These are phyloP conservation scores for Ditula angustiorana DNA, from an alignment of 2,888 invertebrate species.

Conservation along the genomic window DNA sequence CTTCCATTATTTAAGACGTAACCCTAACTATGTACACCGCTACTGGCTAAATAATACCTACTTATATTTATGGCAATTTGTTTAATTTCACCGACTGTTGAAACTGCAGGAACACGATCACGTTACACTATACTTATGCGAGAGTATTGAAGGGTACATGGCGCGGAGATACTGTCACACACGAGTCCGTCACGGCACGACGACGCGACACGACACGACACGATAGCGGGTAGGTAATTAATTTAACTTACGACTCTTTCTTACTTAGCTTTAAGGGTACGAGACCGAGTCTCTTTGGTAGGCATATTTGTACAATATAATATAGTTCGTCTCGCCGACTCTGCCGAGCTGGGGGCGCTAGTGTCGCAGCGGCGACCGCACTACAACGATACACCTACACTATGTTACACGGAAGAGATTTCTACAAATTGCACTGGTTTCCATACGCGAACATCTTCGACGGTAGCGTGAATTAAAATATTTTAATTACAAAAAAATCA, in stretches of 20 bases:
- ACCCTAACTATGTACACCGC: constrained; percentile 83
- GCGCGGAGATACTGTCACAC: constrained; percentile 79
- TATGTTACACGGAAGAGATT: constrained; percentile 84
- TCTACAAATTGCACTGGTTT: constrained; percentile 86
- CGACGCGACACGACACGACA: constrained; percentile 35
- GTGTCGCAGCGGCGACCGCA: constrained; percentile 73
- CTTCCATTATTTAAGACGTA: constrained; percentile 70
- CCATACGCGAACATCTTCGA: constrained; percentile 82
- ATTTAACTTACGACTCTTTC: constrained; percentile 81
- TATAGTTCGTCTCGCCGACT: constrained; percentile 75
- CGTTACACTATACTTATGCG: constrained; percentile 84
- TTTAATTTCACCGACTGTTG: constrained; percentile 85
- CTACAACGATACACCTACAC: constrained; percentile 81
- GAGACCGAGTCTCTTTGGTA: constrained; percentile 87
- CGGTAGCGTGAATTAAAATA: constrained; percentile 81
- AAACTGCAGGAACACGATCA: constrained; percentile 86
- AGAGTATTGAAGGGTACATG: constrained; percentile 82
- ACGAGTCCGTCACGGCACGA: constrained; percentile 57
- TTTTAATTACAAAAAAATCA: constrained; percentile 77
- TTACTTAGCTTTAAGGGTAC: constrained; percentile 84
- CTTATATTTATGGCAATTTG: constrained; percentile 86
- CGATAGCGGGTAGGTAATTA: constrained; percentile 68
- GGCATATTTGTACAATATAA: constrained; percentile 86
- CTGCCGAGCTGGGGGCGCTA: constrained; percentile 63
- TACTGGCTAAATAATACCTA: constrained; percentile 82